Evolutionary conservation across 2,888 invertebrate species (phyloP).

Genomic region (Rhimphoctona megacephalus): DNA sequence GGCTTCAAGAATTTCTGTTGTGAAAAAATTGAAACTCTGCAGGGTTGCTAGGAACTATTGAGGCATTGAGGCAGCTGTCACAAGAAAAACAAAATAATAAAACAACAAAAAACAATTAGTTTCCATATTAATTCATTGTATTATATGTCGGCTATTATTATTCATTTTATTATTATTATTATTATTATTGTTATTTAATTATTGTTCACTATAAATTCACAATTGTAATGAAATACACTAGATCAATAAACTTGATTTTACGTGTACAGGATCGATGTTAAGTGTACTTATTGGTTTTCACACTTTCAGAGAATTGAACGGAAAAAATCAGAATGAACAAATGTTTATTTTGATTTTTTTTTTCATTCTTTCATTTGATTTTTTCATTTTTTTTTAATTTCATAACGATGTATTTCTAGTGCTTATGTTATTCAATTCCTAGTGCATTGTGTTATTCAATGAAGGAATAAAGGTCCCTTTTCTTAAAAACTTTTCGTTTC

Average conservation of each 20-base stretch:
- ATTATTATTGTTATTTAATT: slow-evolving; percentile 79
- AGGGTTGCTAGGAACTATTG: slow-evolving; percentile 82
- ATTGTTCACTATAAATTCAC: slow-evolving; percentile 76
- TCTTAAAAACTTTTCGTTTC: no score
- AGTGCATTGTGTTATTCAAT: no score
- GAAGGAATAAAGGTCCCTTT: no score
- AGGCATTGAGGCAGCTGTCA: slow-evolving; percentile 85
- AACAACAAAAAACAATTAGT: slow-evolving; percentile 79
- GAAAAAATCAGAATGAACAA: no score
- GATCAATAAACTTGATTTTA: slow-evolving; percentile 79
- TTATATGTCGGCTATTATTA: slow-evolving; percentile 82
- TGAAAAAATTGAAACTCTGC: slow-evolving; percentile 79
- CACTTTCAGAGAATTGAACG: neutral
- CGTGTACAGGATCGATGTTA: slow-evolving; percentile 58
- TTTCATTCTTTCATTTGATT: no score
- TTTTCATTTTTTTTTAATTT: no score
- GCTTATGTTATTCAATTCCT: no score
- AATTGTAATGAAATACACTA: slow-evolving; percentile 80
- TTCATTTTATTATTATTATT: slow-evolving; percentile 78
- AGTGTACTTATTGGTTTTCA: neutral
- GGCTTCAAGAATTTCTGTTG: slow-evolving; percentile 52
- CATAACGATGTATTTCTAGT: no score
- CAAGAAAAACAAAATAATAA: slow-evolving; percentile 76
- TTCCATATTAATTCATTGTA: slow-evolving; percentile 83
- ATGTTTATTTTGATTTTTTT: neutral